Evolutionary conservation across 2,888 invertebrate species (phyloP), one percentile per base, ranked within the genome.

Genomic region (Spodoptera picta): DNA sequence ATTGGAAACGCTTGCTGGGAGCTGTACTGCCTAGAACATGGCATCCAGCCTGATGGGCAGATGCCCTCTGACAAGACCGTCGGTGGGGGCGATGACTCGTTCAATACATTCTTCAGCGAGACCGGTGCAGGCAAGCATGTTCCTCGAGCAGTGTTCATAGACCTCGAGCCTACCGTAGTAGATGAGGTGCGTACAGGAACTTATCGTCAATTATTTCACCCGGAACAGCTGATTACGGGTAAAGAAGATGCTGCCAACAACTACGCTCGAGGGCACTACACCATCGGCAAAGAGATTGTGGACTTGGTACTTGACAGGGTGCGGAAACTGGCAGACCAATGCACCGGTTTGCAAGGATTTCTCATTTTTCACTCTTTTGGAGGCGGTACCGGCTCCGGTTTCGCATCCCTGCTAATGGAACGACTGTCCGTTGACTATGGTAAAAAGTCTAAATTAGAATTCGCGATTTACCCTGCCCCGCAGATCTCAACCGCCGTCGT

Each of bases 231-330:
- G 76, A 98, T 99, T 86, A 98, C 98, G 10, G 98, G 98, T 63
- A 99, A 99, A 90, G 99, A 99, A 92, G 99, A 99, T 87, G 99
- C 99, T 10, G 99, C 99, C 65, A 99, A 99, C 92, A 99, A 99
- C 92, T 99, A 99, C 85, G 99, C 99, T 42, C 96, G 99, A 83
- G 99, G 99, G 57, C 99, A 99, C 92, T 99, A 99, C 95, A 99
- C 99, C 56, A 98, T 99, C 86, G 99, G 98, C 80, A 98, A 98
- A 88, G 98, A 98, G 92, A 98, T 98, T 79, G 98, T 98, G 12
- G 98, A 98, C 85, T 95, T 98, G 70, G 98, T 98, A 5, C 94
- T 98, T 78, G 98, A 98, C 93, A 95, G 98, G 61, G 96, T 98
- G 75, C 96, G 98, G 69, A 98, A 97, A 90, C 93, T 97, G 83